Evolutionary conservation across 2,888 invertebrate genomes (phyloP).

Genomic region (Napeogenes sylphis): DNA sequence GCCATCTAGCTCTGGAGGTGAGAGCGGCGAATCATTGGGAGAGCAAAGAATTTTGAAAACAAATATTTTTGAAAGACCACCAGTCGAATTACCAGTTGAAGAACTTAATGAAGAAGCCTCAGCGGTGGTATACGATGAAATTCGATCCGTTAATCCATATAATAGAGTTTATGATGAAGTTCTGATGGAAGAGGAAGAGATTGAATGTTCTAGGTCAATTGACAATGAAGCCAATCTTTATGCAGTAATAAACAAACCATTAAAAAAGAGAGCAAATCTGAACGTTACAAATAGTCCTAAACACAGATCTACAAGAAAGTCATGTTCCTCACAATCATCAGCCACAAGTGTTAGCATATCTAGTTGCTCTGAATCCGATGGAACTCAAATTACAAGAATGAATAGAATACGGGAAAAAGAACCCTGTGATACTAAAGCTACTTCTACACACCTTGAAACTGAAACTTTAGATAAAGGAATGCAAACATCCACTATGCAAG

Average conservation of each 20-base stretch:
- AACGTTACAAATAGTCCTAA: slow-evolving; percentile 75
- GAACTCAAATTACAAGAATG: slow-evolving; percentile 72
- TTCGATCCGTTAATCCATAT: slow-evolving; percentile 53
- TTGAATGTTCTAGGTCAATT: slow-evolving; percentile 60
- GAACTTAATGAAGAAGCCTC: slow-evolving; percentile 68
- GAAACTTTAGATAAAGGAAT: slow-evolving; percentile 84
- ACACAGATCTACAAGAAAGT: slow-evolving; percentile 60
- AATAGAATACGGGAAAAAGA: slow-evolving; percentile 62
- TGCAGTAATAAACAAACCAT: slow-evolving; percentile 70
- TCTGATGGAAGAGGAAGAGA: slow-evolving; percentile 69
- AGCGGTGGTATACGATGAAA: slow-evolving; percentile 61
- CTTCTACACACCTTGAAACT: slow-evolving; percentile 73
- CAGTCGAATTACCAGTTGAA: slow-evolving; percentile 76
- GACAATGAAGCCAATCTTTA: slow-evolving; percentile 68
- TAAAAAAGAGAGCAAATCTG: slow-evolving; percentile 67
- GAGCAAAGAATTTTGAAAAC: slow-evolving; percentile 58
- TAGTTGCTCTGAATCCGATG: slow-evolving; percentile 76
- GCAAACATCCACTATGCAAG: slow-evolving; percentile 81
- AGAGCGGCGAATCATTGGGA: slow-evolving; percentile 78
- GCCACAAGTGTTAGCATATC: slow-evolving; percentile 75
- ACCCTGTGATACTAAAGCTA: slow-evolving; percentile 64
- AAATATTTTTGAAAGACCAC: slow-evolving; percentile 53
- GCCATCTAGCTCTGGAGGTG: slow-evolving; percentile 82
- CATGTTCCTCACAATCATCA: slow-evolving; percentile 71
- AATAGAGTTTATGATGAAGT: slow-evolving; percentile 69